Percentiles rank a stretch among this genome's conserved stretches.
These are phyloP conservation scores for Eilema caniola DNA, from an alignment of 2,888 invertebrate genomes.

Conservation along the genomic window DNA sequence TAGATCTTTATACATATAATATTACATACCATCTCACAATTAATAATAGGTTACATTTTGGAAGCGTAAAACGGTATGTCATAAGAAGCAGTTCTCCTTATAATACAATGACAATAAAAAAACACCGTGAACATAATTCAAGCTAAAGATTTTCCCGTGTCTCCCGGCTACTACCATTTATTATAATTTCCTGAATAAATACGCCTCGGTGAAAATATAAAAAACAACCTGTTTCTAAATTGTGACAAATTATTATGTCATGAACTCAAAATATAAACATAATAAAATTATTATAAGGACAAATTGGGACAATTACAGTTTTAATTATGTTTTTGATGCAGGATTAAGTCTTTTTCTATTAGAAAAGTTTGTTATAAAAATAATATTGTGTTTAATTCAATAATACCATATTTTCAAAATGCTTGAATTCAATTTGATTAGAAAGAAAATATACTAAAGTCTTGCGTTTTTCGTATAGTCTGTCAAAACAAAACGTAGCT, in stretches of 20 bases:
- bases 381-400: background rate
- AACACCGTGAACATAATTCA: slow-evolving; percentile 52
- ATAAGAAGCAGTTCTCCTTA: slow-evolving; percentile 38
- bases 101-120: slow-evolving; percentile 48
- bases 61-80: slow-evolving; percentile 17
- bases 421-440: too few relatives aligned
- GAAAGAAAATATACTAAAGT: too few relatives aligned
- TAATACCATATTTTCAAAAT: too few relatives aligned
- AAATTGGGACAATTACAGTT: slow-evolving; percentile 16
- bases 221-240: slow-evolving; percentile 61
- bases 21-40: background rate
- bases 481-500: too few relatives aligned
- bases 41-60: background rate
- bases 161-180: slow-evolving; percentile 59
- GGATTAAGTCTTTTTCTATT: background rate
- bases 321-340: slow-evolving; percentile 1
- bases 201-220: slow-evolving; percentile 57
- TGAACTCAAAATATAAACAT: slow-evolving; percentile 38
- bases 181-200: slow-evolving; percentile 68
- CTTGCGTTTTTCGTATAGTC: too few relatives aligned
- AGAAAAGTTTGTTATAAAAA: background rate
- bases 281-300: slow-evolving; percentile 23
- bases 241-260: slow-evolving; percentile 69
- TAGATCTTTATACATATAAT: too few relatives aligned
- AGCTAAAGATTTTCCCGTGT: slow-evolving; percentile 54